phyloP scores from a whole-genome alignment of 2,888 invertebrate species.

The Aquatica leii region DNA sequence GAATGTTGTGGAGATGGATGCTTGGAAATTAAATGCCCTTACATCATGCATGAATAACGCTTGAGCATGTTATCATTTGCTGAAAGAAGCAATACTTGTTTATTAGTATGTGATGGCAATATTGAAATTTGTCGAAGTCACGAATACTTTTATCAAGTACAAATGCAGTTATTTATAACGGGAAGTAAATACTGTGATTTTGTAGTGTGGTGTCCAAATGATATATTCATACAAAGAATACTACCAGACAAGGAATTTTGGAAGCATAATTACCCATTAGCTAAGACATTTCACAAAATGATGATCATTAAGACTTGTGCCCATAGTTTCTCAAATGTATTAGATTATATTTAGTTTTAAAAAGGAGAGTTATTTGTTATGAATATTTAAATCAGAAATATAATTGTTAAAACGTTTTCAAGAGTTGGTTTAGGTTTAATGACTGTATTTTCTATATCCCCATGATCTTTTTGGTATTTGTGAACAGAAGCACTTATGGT shows the following conservation, averaged over 20 bases:
- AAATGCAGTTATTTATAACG: conserved; percentile 3
- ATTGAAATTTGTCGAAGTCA: neutral
- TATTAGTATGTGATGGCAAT: neutral
- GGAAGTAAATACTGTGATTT: conserved; percentile 2
- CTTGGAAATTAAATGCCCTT: conserved; percentile 14
- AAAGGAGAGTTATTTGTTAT: too few relatives aligned
- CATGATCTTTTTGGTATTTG: too few relatives aligned
- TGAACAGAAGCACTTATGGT: too few relatives aligned
- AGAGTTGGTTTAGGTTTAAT: too few relatives aligned
- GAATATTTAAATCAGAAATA: too few relatives aligned
- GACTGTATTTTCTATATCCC: too few relatives aligned
- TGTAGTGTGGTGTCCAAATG: neutral
- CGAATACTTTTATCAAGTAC: conserved; percentile 3
- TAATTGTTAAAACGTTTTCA: too few relatives aligned
- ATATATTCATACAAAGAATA: neutral
- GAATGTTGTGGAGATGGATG: conserved; percentile 2
- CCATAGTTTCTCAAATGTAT: too few relatives aligned
- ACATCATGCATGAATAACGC: neutral
- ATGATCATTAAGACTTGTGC: too few relatives aligned
- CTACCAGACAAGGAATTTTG: neutral
- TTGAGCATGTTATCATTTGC: neutral
- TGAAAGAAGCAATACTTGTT: conserved; percentile 1
- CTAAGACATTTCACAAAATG: too few relatives aligned
- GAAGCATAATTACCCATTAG: too few relatives aligned
- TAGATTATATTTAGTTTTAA: too few relatives aligned